Percentiles rank a stretch among this genome's conserved stretches.
phyloP scores from a whole-genome alignment of 2,113 vertebrate species.

The Cottus gobio region DNA sequence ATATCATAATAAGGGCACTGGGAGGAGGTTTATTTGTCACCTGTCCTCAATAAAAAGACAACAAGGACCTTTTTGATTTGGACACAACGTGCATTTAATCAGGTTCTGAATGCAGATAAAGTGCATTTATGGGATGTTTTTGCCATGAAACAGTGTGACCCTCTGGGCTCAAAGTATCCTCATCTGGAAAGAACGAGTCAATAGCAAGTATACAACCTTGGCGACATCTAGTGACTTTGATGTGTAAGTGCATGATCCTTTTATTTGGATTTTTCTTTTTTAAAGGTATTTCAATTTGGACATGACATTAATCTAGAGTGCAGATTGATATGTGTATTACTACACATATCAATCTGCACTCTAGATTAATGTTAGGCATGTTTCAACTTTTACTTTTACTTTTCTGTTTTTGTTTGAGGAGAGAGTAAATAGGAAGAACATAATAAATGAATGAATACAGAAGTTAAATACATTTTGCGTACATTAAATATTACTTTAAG shows the following conservation, averaged over 20 bases:
- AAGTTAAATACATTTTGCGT: neutral
- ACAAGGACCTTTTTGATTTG: neutral
- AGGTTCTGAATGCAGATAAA: neutral
- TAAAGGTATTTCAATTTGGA: neutral
- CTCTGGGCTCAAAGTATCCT: neutral
- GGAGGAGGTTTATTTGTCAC: neutral
- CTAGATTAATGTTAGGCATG: neutral
- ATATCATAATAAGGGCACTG: neutral
- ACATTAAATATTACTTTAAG: neutral
- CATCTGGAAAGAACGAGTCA: slow-evolving; percentile 1
- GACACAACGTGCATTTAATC: neutral
- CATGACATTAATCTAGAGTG: no score
- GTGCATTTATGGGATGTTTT: neutral
- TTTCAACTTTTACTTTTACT: neutral
- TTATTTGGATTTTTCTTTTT: neutral
- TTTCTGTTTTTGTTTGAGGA: neutral
- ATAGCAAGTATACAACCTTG: neutral
- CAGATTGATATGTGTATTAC: no score
- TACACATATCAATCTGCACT: neutral
- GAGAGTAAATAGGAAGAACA: neutral
- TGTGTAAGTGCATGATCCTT: neutral
- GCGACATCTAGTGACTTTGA: slow-evolving; percentile 57
- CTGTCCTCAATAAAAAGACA: neutral
- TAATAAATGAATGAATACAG: neutral
- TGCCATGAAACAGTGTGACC: neutral